Evolutionary conservation across 2,888 invertebrate genomes (phyloP).

Genomic region (Folsomia candida): DNA sequence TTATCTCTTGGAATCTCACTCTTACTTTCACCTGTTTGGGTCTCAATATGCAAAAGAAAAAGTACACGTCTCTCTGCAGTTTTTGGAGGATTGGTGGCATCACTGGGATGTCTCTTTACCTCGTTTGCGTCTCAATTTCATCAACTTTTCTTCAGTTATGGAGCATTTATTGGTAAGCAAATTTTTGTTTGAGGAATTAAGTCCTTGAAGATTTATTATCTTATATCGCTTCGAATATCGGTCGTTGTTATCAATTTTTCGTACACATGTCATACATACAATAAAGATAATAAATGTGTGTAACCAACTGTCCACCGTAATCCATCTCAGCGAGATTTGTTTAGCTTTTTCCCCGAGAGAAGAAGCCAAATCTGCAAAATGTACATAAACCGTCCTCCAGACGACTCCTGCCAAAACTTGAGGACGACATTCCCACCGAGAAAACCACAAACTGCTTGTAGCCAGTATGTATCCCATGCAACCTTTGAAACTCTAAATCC

Average conservation of each 20-base stretch:
- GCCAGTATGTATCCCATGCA: too few species aligned
- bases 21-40: slow-evolving; percentile 41
- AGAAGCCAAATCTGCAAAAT: not conserved
- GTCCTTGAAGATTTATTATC: too few species aligned
- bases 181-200: not conserved
- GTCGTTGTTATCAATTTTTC: too few species aligned
- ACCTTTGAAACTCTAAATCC: slow-evolving; percentile 15
- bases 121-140: slow-evolving; percentile 85
- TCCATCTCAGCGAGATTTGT: too few species aligned
- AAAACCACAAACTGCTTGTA: not conserved
- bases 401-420: too few species aligned
- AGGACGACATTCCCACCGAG: too few species aligned
- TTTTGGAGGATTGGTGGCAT: slow-evolving; percentile 79
- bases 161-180: slow-evolving; percentile 59
- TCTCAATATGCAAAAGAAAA: slow-evolving; percentile 47
- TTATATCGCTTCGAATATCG: too few species aligned
- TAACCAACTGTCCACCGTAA: too few species aligned
- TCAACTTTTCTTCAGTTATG: slow-evolving; percentile 83
- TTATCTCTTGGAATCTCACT: slow-evolving; percentile 38
- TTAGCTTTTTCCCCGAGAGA: too few species aligned
- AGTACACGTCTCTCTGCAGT: slow-evolving; percentile 61
- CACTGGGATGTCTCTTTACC: slow-evolving; percentile 82
- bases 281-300: too few species aligned
- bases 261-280: too few species aligned
- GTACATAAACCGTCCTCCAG: too few species aligned